Base-by-base conservation (phyloP, 1,140 invertebrate genomes). In the Ylistrum balloti region DNA sequence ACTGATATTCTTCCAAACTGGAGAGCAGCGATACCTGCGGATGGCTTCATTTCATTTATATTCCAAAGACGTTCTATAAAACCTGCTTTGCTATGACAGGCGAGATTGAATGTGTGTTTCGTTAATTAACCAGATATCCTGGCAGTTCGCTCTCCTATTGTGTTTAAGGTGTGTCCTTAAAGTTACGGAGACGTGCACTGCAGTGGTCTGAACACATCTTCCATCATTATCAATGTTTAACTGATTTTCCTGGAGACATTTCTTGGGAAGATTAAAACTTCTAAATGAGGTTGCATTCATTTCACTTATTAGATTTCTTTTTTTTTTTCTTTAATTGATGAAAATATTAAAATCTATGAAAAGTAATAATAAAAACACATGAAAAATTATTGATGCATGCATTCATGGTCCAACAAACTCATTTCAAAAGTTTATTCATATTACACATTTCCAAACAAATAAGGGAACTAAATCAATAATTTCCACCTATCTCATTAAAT, bases 71-170 rank as follows among this genome's bases (percentile, higher is more conserved):
- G n/a, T 74, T 9, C 56, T 28, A 28, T 74, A 74, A 74, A 74
- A 74, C 56, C 56, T n/a, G 56, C 22, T 28, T 74, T 74, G 22
- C 56, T 74, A 74, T 74, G 56, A 74, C 56, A 74, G 56, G 41
- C 20, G 22, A 74, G 56, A 74, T 74, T 74, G 56, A 74, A 74
- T 74, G 56, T 74, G 56, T 74, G 56, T 74, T 74, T 74, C 56
- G 22, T 74, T 74, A 74, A 74, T 74, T 74, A 74, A 74, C 15
- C 3, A 74, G 56, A 74, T 74, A 28, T 74, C 56, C 56, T 74
- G 22, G 2, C 56, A 0, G 22, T 74, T 74, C 56, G n/a, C 17
- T 74, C n/a, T 74, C 56, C 56, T 28, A 74, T 74, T 28, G 56
- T 74, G 17, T 74, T 74, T n/a, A 28, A 74, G n/a, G 56, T 28